Evolutionary conservation across 2,888 invertebrate genomes (phyloP).

Genomic region (Camptogramma bilineatum): DNA sequence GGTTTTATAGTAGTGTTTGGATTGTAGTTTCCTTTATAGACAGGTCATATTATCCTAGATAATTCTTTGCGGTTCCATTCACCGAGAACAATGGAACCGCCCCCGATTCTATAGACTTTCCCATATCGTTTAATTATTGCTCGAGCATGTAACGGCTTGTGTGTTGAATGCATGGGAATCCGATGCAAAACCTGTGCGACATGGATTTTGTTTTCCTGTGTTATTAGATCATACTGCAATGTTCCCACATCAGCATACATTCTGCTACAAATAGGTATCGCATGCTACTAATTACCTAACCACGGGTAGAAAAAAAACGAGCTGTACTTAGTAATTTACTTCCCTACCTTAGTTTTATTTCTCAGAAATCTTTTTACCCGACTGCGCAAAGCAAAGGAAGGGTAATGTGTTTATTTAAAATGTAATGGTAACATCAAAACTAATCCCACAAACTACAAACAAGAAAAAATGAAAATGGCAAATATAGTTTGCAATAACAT

Average conservation of each 20-base stretch:
- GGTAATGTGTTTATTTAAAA: too few relatives aligned
- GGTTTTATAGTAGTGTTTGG: conserved; percentile 2
- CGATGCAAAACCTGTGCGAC: conserved; percentile 38
- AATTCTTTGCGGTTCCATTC: conserved; percentile 15
- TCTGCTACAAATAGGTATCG: not conserved
- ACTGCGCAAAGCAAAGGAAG: too few relatives aligned
- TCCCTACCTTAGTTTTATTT: too few relatives aligned
- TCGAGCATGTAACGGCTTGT: conserved; percentile 50
- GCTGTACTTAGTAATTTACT: too few relatives aligned
- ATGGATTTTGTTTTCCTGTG: conserved; percentile 41
- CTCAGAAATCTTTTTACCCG: too few relatives aligned
- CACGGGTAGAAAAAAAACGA: not conserved
- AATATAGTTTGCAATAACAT: too few relatives aligned
- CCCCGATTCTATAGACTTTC: conserved; percentile 58
- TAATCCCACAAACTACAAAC: too few relatives aligned
- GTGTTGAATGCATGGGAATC: conserved; percentile 36
- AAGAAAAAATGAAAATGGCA: too few relatives aligned
- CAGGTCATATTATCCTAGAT: conserved; percentile 13
- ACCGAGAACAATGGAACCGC: conserved; percentile 48
- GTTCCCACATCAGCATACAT: conserved; percentile 25
- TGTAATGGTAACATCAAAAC: too few relatives aligned
- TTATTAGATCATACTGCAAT: conserved; percentile 31
- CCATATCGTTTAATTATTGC: conserved; percentile 57
- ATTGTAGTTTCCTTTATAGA: not conserved
- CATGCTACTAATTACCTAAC: not conserved